Conservation (phyloP, 2,113 vertebrate genomes). For the Microcebus jonahi region DNA sequence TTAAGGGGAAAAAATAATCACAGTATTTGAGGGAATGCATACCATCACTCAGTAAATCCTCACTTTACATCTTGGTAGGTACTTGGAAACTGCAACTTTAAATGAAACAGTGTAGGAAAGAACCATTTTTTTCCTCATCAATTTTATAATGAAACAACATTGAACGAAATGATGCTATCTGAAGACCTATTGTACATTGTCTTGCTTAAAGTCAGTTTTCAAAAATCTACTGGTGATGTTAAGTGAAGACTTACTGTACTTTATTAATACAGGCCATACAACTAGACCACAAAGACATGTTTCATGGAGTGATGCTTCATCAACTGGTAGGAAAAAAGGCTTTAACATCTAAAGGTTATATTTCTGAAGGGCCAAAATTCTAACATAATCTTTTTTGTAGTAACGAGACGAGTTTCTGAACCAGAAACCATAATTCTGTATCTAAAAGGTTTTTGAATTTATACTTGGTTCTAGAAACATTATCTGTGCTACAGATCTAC, state of each 20-base stretch:
- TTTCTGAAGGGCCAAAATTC: conserved; percentile 1
- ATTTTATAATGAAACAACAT: neutral
- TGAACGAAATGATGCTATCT: neutral
- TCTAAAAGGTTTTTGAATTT: neutral
- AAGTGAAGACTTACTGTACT: neutral
- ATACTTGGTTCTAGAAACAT: neutral
- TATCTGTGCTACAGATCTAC: neutral
- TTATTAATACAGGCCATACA: conserved; percentile 27
- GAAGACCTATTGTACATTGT: neutral
- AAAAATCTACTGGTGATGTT: neutral
- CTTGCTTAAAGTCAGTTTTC: neutral
- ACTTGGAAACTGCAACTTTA: neutral
- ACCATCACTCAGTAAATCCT: neutral
- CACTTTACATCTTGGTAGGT: neutral
- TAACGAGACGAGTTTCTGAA: neutral
- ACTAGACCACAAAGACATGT: conserved; percentile 4
- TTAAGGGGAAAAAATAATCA: neutral
- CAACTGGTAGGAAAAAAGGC: neutral
- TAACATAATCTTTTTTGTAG: neutral
- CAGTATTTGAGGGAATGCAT: neutral
- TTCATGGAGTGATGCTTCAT: conserved; percentile 16
- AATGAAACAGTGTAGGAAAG: neutral
- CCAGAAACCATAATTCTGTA: neutral
- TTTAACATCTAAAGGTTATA: neutral
- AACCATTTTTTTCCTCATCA: neutral